Conservation (phyloP, 2,888 invertebrate species). For the Leucophenga maculata region DNA sequence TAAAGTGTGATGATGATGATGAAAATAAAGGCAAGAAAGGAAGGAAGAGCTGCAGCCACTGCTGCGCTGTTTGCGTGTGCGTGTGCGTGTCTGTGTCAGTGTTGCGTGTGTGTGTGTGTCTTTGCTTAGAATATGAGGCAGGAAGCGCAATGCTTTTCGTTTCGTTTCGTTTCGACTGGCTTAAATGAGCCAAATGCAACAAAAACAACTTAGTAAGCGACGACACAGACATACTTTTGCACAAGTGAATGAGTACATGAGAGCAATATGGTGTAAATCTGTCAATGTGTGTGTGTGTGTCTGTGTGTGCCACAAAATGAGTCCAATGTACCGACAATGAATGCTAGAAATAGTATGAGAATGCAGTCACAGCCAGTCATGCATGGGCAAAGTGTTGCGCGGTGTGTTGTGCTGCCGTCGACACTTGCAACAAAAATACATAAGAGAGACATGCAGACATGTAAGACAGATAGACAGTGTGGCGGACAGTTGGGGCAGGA, state of each 20-base stretch:
- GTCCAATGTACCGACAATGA: conserved; percentile 60
- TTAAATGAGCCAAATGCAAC: conserved; percentile 52
- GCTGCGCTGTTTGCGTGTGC: not conserved
- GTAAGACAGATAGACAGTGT: not conserved
- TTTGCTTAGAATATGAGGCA: conserved; percentile 17
- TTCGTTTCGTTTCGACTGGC: conserved; percentile 33
- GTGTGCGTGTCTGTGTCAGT: not conserved
- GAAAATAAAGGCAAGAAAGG: conserved; percentile 62
- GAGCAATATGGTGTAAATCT: conserved; percentile 23
- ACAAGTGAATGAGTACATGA: conserved; percentile 23
- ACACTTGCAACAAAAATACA: conserved; percentile 16
- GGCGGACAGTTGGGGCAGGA: too few relatives aligned
- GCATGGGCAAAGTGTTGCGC: too few relatives aligned
- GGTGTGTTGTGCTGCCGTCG: conserved; percentile 11
- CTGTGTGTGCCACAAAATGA: conserved; percentile 53
- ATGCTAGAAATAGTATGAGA: conserved; percentile 23
- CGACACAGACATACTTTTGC: conserved; percentile 63
- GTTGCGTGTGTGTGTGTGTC: not conserved
- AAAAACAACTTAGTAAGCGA: conserved; percentile 48
- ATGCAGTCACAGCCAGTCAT: conserved; percentile 15
- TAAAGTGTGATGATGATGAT: conserved; percentile 45
- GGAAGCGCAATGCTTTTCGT: conserved; percentile 18
- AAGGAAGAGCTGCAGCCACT: conserved; percentile 54
- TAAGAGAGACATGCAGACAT: not conserved
- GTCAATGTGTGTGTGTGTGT: conserved; percentile 34